Conservation (phyloP, 2,113 vertebrate species). For the Varanus salvator region DNA sequence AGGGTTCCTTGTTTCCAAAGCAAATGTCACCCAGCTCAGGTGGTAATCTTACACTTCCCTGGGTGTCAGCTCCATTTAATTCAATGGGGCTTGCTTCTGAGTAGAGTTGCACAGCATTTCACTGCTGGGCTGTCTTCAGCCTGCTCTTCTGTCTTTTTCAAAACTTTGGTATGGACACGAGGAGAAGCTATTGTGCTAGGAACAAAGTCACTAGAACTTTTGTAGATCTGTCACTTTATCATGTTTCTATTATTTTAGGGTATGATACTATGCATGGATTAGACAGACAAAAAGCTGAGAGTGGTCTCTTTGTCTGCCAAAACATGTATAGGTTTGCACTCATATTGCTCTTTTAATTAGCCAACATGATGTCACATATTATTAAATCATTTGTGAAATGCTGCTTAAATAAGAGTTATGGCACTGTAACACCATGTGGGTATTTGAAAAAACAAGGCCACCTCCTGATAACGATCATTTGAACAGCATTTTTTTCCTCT, state of each 20-base stretch:
- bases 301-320: too few relatives aligned
- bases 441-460: too few relatives aligned
- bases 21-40: neutral
- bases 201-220: neutral
- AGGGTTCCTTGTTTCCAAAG: neutral
- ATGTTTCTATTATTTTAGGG: neutral
- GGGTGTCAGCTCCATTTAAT: neutral
- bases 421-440: neutral
- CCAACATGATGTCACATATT: neutral
- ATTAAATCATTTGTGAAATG: neutral
- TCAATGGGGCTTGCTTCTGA: neutral
- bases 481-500: neutral
- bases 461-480: neutral
- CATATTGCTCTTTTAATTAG: neutral
- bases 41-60: neutral
- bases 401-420: neutral
- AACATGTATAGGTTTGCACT: too few relatives aligned
- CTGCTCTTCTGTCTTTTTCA: neutral
- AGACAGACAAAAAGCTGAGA: too few relatives aligned
- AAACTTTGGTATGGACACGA: too few relatives aligned
- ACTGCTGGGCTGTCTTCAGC: too few relatives aligned
- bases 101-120: neutral
- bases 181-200: neutral
- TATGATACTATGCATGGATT: too few relatives aligned
- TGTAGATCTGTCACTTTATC: neutral